Conservation (phyloP, 2,797 vertebrate genomes). For the Nyctibius grandis region DNA sequence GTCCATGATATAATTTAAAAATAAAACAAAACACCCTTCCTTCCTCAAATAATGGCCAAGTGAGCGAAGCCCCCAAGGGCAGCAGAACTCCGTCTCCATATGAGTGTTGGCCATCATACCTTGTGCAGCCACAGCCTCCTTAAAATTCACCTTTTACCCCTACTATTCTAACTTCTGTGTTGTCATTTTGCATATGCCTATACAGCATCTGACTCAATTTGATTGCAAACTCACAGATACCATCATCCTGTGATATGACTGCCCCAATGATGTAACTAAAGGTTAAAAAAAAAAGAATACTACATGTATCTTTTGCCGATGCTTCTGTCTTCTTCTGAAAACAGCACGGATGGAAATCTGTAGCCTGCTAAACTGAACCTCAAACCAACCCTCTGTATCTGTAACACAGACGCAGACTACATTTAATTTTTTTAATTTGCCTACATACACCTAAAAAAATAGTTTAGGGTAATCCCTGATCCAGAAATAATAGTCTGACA, state of each 20-base stretch:
- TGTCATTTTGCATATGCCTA: neutral
- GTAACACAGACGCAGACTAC: neutral
- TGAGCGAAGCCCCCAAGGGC: neutral
- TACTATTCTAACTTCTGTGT: neutral
- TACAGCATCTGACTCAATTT: neutral
- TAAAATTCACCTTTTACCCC: neutral
- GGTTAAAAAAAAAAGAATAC: neutral
- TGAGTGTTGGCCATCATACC: neutral
- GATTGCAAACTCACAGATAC: neutral
- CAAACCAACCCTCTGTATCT: neutral
- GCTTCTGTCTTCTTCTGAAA: neutral
- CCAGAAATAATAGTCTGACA: neutral
- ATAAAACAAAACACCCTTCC: neutral
- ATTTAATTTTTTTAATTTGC: neutral
- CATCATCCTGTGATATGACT: neutral
- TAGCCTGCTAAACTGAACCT: neutral
- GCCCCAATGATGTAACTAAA: neutral
- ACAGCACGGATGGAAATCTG: neutral
- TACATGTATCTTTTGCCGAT: neutral
- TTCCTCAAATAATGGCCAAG: neutral
- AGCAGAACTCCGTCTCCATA: neutral
- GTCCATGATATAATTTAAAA: neutral
- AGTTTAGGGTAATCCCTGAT: neutral
- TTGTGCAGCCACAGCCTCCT: neutral
- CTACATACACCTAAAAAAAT: neutral